Conservation (phyloP, 2,888 invertebrate species). For the Meteorus cinctellus region DNA sequence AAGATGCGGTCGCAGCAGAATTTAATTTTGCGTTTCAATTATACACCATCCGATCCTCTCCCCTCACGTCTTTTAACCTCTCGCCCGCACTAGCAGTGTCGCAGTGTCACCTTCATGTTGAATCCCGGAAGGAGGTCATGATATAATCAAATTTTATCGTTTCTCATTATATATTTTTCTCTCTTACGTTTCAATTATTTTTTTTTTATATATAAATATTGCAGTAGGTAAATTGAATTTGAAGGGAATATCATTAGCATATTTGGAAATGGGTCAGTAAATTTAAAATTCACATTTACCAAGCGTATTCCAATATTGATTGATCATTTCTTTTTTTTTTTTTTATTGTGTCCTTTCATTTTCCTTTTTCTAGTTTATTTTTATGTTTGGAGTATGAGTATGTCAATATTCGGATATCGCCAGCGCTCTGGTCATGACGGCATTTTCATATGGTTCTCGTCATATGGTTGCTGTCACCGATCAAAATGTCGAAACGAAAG, state of each 20-base stretch:
- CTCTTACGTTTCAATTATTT: neutral
- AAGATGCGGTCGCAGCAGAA: constrained; percentile 49
- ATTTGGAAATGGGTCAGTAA: neutral
- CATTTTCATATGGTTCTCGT: constrained; percentile 19
- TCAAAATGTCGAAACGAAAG: constrained; percentile 29
- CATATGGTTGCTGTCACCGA: constrained; percentile 14
- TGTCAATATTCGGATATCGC: constrained; percentile 27
- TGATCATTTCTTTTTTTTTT: neutral
- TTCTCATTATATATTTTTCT: neutral
- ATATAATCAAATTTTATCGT: constrained; percentile 25
- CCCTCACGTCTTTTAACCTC: neutral
- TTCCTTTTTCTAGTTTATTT: constrained; percentile 13
- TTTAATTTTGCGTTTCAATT: constrained; percentile 58
- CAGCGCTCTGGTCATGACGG: constrained; percentile 32
- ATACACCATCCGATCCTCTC: constrained; percentile 31
- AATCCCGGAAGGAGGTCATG: constrained; percentile 18
- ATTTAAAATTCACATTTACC: neutral
- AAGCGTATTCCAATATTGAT: neutral
- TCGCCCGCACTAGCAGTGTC: neutral
- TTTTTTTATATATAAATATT: neutral
- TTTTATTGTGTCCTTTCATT: neutral
- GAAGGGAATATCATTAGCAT: neutral
- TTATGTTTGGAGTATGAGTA: neutral
- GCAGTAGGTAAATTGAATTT: neutral
- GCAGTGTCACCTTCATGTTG: neutral